A percentile compares a stretch with the other conserved stretches of the same genome.
Evolutionary conservation across 2,113 vertebrate species (phyloP).

Genomic region (Galeopterus variegatus): DNA sequence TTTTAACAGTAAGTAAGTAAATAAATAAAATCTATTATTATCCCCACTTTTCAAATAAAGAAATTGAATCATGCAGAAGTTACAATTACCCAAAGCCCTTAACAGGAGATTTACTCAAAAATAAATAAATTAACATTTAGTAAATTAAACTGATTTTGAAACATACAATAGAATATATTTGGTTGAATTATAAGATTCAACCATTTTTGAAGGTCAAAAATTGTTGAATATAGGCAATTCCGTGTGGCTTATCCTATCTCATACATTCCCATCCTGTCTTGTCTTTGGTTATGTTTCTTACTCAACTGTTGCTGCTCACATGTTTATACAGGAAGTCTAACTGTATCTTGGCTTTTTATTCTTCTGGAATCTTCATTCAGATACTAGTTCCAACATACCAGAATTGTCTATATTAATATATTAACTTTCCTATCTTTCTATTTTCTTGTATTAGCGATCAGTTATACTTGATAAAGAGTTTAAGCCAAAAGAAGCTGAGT

Average conservation of each 20-base stretch:
- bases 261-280: not conserved
- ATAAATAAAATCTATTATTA: not conserved
- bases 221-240: not conserved
- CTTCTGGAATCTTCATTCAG: not conserved
- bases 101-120: not conserved
- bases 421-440: not conserved
- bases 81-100: not conserved
- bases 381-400: not conserved
- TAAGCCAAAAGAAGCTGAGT: not conserved
- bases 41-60: constrained; percentile 22
- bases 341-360: not conserved
- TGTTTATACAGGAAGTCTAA: not conserved
- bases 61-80: not conserved
- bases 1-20: not conserved
- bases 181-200: not conserved
- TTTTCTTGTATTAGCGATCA: not conserved
- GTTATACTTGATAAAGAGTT: constrained; percentile 31
- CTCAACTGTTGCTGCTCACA: not conserved
- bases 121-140: constrained; percentile 8
- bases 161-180: not conserved
- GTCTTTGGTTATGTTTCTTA: not conserved
- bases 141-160: constrained; percentile 51
- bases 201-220: constrained; percentile 43
- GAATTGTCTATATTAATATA: not conserved
- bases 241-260: not conserved